Base-by-base conservation (phyloP, 1,140 invertebrate species). In the Drosophila insularis region DNA sequence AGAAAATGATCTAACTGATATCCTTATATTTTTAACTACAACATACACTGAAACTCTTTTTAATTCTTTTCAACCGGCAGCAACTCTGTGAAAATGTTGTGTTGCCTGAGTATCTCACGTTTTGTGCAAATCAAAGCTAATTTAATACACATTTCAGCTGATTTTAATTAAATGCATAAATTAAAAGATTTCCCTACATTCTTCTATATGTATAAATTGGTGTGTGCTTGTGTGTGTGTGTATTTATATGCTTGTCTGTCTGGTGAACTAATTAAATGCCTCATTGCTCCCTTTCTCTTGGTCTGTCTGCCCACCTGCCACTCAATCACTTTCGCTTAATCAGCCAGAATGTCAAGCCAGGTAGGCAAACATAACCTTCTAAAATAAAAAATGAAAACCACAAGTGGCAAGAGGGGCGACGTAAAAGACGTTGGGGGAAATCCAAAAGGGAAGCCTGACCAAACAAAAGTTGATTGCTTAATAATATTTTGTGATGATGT, bases 401-500 rank as follows among this genome's bases (percentile, higher is more conserved):
- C 68, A 80, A 74, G 70, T 50, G 43, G 43, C 10, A 2, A 19
- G 6, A 46, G 19, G 17, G 43, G 2, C 10, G 32, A 11, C 32
- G 10, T 10, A 35, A 46, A 46, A 50, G 7, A 19, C 3, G 17
- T 2, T 21, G 35, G 46, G 32, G 56, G 59, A 54, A 68, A 60
- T 68, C 66, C 54, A 69, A 63, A 63, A 37, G 35, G 32, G 37
- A 61, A 40, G 35, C 17, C 59, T 13, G 60, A 40, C 64, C 72
- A 71, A 75, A 72, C 76, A 82, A 80, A 72, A 71, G 84, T 82
- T 87, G 82, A 87, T 87, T 87, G 82, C 82, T 87, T 87, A 87
- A 87, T 87, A 87, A 89, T 87, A 87, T 87, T 87, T 87, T 89
- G 82, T 89, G 82, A 87, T 87, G 82, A 87, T 87, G 82, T 89